Evolutionary conservation across 1,140 invertebrate genomes (phyloP), one percentile per base, ranked within the genome.

Genomic region (Neodiprion pinetum): DNA sequence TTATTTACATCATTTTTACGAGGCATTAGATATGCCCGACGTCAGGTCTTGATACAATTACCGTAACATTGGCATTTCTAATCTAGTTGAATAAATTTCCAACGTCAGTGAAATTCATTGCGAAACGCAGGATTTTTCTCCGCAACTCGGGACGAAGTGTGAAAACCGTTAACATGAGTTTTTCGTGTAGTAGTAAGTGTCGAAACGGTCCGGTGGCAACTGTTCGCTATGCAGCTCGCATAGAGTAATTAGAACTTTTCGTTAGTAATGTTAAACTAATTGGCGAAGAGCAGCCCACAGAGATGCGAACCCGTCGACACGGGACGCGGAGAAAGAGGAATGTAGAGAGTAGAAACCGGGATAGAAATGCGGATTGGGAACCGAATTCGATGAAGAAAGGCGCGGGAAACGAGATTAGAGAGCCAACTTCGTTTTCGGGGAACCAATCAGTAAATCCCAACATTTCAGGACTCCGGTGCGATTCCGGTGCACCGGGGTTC

Each of bases 221-320:
- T 80, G 84, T 84, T 83, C 79, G 75, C 81, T 84, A 86, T 83
- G 85, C 82, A 50, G 72, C 28, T 81, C 82, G 79, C 80, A 83
- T 40, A 66, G 70, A 77, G 79, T 81, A 85, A 87, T 86, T 87
- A 86, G 76, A 86, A 86, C 78, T 86, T 87, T 82, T 84, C 74
- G 74, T 72, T 74, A 82, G 74, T 84, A 84, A 86, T 84, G 79
- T 77, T 82, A 83, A 85, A 86, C 78, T 81, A 81, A 87, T 86
- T 85, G 82, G 75, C 76, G 78, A 82, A 79, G 53, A 72, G 72
- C 73, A 75, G 80, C 80, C 77, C 72, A 40, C 28, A 78, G 73
- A 72, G 79, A 74, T 74, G 72, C 74, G 71, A 79, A 70, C 50
- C 78, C 72, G 74, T 68, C 71, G 49, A 73, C 76, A 80, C 78